Percentiles rank a stretch among this genome's conserved stretches.
Conservation (phyloP, 2,797 vertebrate species). For the Holocentrus rufus region DNA sequence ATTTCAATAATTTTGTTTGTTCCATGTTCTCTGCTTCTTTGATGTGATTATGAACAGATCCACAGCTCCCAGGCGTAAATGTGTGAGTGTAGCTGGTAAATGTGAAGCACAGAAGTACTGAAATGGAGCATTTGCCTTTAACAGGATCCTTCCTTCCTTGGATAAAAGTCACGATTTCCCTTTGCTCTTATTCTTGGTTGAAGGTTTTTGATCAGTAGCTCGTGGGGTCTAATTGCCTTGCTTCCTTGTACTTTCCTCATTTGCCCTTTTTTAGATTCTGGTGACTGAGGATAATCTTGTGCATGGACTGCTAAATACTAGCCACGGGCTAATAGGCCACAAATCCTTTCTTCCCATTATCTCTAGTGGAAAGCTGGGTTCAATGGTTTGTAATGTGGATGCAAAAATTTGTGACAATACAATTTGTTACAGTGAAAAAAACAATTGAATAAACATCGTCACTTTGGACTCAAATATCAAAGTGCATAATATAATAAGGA, state of each 20-base stretch:
- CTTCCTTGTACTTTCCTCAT: neutral
- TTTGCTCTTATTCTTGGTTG: neutral
- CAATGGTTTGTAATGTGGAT: too few species aligned
- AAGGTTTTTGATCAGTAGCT: neutral
- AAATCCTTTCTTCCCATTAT: neutral
- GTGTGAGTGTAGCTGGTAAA: neutral
- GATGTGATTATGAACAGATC: neutral
- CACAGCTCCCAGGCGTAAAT: neutral
- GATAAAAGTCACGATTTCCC: neutral
- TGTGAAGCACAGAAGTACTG: too few species aligned
- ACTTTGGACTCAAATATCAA: too few species aligned
- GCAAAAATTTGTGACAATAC: too few species aligned
- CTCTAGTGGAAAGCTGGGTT: neutral
- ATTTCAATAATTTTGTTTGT: too few species aligned
- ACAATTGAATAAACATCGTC: too few species aligned
- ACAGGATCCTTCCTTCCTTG: neutral
- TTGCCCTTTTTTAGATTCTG: slow-evolving; percentile 12
- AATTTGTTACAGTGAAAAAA: too few species aligned
- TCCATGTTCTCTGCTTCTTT: too few species aligned
- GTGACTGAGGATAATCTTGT: neutral
- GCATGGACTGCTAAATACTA: slow-evolving; percentile 1
- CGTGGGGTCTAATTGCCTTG: neutral
- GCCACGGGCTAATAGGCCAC: neutral
- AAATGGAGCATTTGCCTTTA: too few species aligned
- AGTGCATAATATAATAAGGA: too few species aligned